Conservation (phyloP, 1,140 invertebrate genomes). For the Penaeus japonicus region DNA sequence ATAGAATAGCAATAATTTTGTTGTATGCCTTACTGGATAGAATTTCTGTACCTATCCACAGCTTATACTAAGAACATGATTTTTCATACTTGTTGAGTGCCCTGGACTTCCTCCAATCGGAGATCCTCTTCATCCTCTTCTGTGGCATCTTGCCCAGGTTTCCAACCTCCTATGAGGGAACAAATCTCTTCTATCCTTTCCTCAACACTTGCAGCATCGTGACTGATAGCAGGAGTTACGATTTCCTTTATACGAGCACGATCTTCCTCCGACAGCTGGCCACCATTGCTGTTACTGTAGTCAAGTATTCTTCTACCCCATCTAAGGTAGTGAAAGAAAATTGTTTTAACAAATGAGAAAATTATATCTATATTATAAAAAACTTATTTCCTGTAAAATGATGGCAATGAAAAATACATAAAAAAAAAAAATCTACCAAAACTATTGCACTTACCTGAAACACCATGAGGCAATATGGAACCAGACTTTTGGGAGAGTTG, state of each 20-base stretch:
- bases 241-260: conserved; percentile 26
- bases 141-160: conserved; percentile 8
- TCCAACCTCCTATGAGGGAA: conserved; percentile 9
- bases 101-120: conserved; percentile 48
- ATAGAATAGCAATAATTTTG: too few relatives aligned
- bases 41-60: not conserved
- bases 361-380: not conserved
- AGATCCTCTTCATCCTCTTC: conserved; percentile 54
- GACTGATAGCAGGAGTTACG: conserved; percentile 7
- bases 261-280: conserved; percentile 34
- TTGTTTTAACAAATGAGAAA: not conserved
- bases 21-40: too few relatives aligned
- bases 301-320: conserved; percentile 53
- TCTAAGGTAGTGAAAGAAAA: not conserved
- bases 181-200: conserved; percentile 33
- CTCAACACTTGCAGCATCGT: not conserved
- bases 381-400: not conserved
- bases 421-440: too few relatives aligned
- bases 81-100: conserved; percentile 43
- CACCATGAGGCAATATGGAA: conserved; percentile 70
- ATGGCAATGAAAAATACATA: not conserved
- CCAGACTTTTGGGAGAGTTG: conserved; percentile 83
- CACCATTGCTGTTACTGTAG: conserved; percentile 13
- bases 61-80: not conserved
- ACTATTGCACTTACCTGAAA: conserved; percentile 56